A percentile compares a stretch with the other conserved stretches of the same genome.
Evolutionary conservation across 23 tunicate species (phyloP).

Genomic region (Ciona savignyi): DNA sequence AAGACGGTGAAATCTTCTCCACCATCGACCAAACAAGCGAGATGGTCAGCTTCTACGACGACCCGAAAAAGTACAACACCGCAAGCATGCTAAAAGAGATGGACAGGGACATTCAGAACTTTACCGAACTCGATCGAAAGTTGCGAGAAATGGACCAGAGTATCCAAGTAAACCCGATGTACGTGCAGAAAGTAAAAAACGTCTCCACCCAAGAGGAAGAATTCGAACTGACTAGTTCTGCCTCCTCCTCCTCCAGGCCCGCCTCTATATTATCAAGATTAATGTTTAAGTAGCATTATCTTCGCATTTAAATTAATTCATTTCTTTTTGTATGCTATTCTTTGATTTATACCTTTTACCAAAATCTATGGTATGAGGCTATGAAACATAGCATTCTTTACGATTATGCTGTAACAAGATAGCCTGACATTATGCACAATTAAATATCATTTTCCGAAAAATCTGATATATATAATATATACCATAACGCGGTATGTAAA

Average conservation of each 20-base stretch:
- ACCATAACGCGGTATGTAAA: no score
- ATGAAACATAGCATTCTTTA: no score
- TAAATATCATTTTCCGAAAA: no score
- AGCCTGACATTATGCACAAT: no score
- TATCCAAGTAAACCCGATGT: slow-evolving; percentile 76
- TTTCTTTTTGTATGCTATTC: no score
- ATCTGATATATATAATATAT: no score
- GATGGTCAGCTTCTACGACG: slow-evolving; percentile 90
- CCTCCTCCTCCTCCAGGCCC: slow-evolving; percentile 40
- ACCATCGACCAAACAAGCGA: slow-evolving; percentile 52
- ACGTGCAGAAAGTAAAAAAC: slow-evolving; percentile 60
- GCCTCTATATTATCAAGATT: slow-evolving; percentile 30
- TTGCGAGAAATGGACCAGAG: slow-evolving; percentile 45
- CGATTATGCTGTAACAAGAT: no score
- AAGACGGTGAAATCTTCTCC: slow-evolving; percentile 59
- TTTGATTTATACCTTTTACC: no score
- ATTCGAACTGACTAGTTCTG: slow-evolving; percentile 35
- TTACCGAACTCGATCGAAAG: slow-evolving; percentile 70
- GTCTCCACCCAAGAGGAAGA: slow-evolving; percentile 57
- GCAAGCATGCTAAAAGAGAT: slow-evolving; percentile 54
- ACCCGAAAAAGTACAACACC: slow-evolving; percentile 66
- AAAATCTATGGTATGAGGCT: no score
- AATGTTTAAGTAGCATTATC: slow-evolving; percentile 16
- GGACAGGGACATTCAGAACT: slow-evolving; percentile 43
- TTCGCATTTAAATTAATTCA: no score